These are phyloP conservation scores for Drosophila nr. fundita DNA, from an alignment of 2,888 invertebrate species.

Conservation along the genomic window DNA sequence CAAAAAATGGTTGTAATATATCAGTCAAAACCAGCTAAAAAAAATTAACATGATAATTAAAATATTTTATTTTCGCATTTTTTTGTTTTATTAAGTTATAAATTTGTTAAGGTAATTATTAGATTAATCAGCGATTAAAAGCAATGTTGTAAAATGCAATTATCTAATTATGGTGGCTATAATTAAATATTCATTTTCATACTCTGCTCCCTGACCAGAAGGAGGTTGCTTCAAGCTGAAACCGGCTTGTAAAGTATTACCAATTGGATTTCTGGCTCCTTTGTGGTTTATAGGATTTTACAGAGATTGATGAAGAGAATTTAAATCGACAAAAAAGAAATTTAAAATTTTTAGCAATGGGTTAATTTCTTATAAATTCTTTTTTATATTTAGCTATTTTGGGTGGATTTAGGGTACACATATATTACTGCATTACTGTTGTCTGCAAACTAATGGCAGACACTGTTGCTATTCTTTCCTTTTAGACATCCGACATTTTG, in stretches of 20 bases:
- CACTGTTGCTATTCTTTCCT: neutral
- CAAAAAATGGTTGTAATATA: neutral
- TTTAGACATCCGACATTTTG: conserved; percentile 51
- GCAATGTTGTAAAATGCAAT: conserved; percentile 51
- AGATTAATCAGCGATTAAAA: conserved; percentile 60
- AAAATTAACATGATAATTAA: neutral
- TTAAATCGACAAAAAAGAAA: neutral
- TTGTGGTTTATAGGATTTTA: neutral
- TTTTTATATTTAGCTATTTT: neutral
- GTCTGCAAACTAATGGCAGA: neutral
- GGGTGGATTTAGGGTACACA: too few relatives aligned
- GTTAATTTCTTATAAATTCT: too few relatives aligned
- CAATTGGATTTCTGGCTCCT: neutral
- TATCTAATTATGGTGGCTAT: conserved; percentile 60
- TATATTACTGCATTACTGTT: neutral
- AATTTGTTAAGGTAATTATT: conserved; percentile 52
- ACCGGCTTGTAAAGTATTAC: accelerated
- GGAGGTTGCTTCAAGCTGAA: neutral
- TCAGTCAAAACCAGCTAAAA: neutral
- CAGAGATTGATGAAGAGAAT: neutral
- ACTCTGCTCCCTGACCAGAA: neutral
- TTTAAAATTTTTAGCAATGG: neutral
- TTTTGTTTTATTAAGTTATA: neutral
- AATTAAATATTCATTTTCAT: conserved; percentile 23
- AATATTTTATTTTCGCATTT: neutral